A percentile compares a stretch with the other conserved stretches of the same genome.
Conservation (phyloP, 53 echinoderm and acorn worm species). For the Echinometra lucunter region DNA sequence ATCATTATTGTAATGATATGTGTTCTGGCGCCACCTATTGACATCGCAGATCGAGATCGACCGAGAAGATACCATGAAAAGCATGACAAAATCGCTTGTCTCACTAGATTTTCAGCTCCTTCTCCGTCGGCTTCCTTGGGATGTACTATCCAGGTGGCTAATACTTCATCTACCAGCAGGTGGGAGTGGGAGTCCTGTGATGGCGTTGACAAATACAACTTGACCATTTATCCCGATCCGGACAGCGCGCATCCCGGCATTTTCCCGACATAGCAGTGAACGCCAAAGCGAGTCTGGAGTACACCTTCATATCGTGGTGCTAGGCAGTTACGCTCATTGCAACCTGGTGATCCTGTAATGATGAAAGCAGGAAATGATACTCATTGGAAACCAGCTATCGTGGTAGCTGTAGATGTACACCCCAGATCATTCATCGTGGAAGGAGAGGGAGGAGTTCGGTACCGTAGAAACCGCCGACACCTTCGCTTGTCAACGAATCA, state of each 20-base stretch:
- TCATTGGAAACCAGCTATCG: slow-evolving; percentile 39
- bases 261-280: background rate
- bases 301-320: slow-evolving; percentile 41
- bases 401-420: background rate
- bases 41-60: too few relatives aligned
- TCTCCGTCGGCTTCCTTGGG: too few relatives aligned
- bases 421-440: slow-evolving; percentile 7
- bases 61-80: too few relatives aligned
- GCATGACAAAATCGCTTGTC: too few relatives aligned
- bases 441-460: background rate
- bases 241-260: background rate
- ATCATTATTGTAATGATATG: too few relatives aligned
- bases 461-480: background rate
- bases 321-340: background rate
- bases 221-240: background rate
- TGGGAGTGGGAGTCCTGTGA: background rate
- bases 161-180: background rate
- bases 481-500: background rate
- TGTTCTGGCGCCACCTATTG: too few relatives aligned
- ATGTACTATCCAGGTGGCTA: too few relatives aligned
- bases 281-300: slow-evolving; percentile 26
- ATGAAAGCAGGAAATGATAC: background rate
- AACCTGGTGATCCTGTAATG: slow-evolving; percentile 13
- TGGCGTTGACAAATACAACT: too few relatives aligned
- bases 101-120: too few relatives aligned